Evolutionary conservation across 2,888 invertebrate species (phyloP).

Genomic region (Cloeon dipterum): DNA sequence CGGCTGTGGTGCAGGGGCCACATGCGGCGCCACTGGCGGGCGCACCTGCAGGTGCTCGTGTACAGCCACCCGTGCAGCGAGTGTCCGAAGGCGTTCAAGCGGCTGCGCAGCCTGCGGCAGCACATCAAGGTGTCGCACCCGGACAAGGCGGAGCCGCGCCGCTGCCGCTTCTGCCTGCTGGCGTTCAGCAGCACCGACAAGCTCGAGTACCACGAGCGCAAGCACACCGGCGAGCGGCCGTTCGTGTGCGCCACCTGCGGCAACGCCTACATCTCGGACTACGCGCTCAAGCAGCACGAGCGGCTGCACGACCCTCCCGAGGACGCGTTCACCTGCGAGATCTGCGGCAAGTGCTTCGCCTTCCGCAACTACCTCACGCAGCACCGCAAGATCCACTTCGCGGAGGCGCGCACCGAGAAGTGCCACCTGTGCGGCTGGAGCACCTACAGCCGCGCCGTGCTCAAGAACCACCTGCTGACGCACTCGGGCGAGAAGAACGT

Average conservation of each 20-base stretch:
- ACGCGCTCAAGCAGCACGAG: neutral
- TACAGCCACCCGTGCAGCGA: too few relatives aligned
- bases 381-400: neutral
- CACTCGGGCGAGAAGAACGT: neutral
- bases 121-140: too few relatives aligned
- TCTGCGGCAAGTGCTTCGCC: neutral
- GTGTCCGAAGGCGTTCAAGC: too few relatives aligned
- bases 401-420: neutral
- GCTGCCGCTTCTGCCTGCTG: too few relatives aligned
- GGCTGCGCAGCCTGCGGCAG: too few relatives aligned
- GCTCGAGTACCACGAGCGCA: constrained; percentile 1
- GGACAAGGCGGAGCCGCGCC: too few relatives aligned
- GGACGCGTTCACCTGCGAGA: too few relatives aligned
- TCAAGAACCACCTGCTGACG: neutral
- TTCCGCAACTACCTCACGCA: neutral
- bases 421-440: neutral
- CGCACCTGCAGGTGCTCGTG: too few relatives aligned
- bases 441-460: neutral
- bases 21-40: neutral
- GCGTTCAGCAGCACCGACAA: too few relatives aligned
- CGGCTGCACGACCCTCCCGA: too few relatives aligned
- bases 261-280: constrained; percentile 1
- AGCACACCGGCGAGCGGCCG: neutral
- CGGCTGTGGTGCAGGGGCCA: neutral
- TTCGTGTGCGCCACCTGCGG: neutral